Base-by-base conservation (phyloP, 2,797 vertebrate species). In the Gouania willdenowi region DNA sequence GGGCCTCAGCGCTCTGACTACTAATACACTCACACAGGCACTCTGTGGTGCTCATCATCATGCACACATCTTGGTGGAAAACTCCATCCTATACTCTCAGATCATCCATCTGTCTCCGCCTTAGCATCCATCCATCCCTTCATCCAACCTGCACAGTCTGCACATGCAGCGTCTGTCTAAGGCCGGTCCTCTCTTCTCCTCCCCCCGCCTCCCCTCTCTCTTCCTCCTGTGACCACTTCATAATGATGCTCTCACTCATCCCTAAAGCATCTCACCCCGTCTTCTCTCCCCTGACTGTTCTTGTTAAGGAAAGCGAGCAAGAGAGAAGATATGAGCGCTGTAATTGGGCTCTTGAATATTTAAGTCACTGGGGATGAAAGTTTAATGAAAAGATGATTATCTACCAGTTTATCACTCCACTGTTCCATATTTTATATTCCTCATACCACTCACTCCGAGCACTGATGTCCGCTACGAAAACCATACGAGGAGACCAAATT, bases 331-430 rank as follows among this genome's bases (percentile, higher is more conserved):
- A 71, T 56, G 70, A 59, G 56, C 74, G 52, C 58, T 79, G 66
- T 88, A 88, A 87, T 87, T 87, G 79, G 77, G 69, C 81, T 72
- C 66, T 78, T 80, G 79, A 85, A 83, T 84, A 81, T 83, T 80
- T 71, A 82, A 86, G 80, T 82, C 62, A 57, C 63, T 75, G 40
- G 66, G 69, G 76, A 85, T 82, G 77, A 81, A 82, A 84, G 76
- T 84, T 86, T 85, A 86, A 87, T 87, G 79, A 78, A 85, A 86
- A 86, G 82, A 87, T 84, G 73, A 85, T 86, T 82, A 85, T 87
- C 83, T 80, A 67, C 68, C 72, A 73, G 68, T 79, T 82, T 83
- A 81, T 84, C 77, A 52, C 74, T 38, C 59, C 43, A 57, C 56
- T 64, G 57, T 79, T 85, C 80, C 73, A 79, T 66, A 65, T 82